phyloP scores from a whole-genome alignment of 2,797 vertebrate species.

The Toxotes lorentzi region DNA sequence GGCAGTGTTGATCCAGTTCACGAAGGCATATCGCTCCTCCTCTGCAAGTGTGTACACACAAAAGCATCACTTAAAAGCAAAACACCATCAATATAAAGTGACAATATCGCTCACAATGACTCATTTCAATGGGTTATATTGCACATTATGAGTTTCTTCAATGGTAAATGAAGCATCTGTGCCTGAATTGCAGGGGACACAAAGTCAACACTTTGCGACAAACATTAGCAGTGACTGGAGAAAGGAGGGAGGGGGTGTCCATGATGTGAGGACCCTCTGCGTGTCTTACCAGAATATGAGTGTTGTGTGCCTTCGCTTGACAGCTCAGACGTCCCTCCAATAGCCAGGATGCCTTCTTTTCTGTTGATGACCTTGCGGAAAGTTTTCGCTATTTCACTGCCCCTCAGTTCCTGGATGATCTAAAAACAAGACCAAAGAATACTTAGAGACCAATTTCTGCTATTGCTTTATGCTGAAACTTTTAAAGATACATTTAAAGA shows the following conservation, averaged over 20 bases:
- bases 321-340: slow-evolving; percentile 94
- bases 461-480: background rate
- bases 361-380: slow-evolving; percentile 96
- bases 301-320: slow-evolving; percentile 98
- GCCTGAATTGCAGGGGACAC: slow-evolving; percentile 20
- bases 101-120: background rate
- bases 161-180: slow-evolving; percentile 19
- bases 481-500: background rate
- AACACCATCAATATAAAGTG: background rate
- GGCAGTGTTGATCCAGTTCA: slow-evolving; percentile 98
- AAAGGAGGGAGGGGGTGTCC: background rate
- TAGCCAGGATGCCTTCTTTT: slow-evolving; percentile 96
- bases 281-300: slow-evolving; percentile 92
- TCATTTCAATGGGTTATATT: slow-evolving; percentile 19
- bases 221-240: background rate
- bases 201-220: slow-evolving; percentile 43
- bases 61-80: slow-evolving; percentile 4
- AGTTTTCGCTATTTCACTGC: slow-evolving; percentile 93
- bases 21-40: slow-evolving; percentile 97
- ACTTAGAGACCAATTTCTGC: background rate
- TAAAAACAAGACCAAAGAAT: slow-evolving; percentile 68
- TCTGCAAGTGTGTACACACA: slow-evolving; percentile 81
- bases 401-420: slow-evolving; percentile 95
- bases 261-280: background rate
- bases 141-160: slow-evolving; percentile 2